Evolutionary conservation across 2,797 vertebrate genomes (phyloP).

Genomic region (Myripristis jacobus): DNA sequence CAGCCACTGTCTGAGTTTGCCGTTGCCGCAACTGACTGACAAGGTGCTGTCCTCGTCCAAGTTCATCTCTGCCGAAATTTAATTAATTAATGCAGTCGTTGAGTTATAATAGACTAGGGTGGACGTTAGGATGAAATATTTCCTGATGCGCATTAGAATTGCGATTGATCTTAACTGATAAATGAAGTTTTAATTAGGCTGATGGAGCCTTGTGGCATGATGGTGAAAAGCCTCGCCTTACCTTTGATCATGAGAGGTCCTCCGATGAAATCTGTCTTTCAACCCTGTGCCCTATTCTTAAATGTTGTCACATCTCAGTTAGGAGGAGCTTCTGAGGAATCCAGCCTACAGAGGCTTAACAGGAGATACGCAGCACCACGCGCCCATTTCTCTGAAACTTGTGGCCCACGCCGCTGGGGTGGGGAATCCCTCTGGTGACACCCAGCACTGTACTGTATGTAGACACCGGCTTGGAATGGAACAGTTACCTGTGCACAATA

Average conservation of each 20-base stretch:
- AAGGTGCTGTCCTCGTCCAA: constrained; percentile 87
- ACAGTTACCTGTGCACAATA: constrained; percentile 56
- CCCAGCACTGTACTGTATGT: constrained; percentile 31
- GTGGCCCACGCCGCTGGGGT: constrained; percentile 52
- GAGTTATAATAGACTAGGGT: too few species aligned
- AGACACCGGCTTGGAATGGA: constrained; percentile 62
- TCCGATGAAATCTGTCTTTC: constrained; percentile 55
- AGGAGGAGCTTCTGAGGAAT: constrained; percentile 73
- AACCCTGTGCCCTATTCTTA: constrained; percentile 63
- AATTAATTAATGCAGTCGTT: too few species aligned
- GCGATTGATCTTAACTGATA: too few species aligned
- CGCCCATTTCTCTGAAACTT: constrained; percentile 76
- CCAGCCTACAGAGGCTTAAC: constrained; percentile 31
- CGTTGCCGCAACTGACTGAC: constrained; percentile 93
- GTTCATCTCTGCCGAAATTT: constrained; percentile 80
- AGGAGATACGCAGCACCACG: constrained; percentile 45
- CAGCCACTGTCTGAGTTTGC: constrained; percentile 98
- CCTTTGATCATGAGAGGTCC: constrained; percentile 63
- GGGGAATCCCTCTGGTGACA: constrained; percentile 82
- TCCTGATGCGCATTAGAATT: too few species aligned
- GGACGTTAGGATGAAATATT: too few species aligned
- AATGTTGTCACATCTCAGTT: constrained; percentile 66
- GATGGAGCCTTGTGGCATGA: too few species aligned
- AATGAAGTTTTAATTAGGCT: too few species aligned
- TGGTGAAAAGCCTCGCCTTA: constrained; percentile 47